These are phyloP conservation scores for Drosophila pseudotalamancana DNA, from an alignment of 2,888 invertebrate species.

Conservation along the genomic window DNA sequence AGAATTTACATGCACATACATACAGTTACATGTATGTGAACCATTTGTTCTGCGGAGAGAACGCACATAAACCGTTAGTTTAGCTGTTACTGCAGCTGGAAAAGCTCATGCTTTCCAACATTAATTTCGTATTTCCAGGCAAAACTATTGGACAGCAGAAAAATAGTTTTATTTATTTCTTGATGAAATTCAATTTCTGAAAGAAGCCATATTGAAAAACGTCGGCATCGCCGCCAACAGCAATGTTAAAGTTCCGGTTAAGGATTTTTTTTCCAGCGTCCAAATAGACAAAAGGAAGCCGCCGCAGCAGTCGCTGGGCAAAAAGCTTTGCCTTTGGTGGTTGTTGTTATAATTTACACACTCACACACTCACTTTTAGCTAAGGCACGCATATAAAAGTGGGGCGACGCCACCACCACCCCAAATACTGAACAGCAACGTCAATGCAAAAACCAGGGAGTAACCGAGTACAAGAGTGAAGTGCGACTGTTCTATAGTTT, in stretches of 20 bases:
- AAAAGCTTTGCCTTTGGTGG: constrained; percentile 69
- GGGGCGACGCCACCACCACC: constrained; percentile 64
- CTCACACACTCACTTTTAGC: constrained; percentile 30
- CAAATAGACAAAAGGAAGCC: constrained; percentile 75
- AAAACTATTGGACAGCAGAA: constrained; percentile 7
- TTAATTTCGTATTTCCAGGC: constrained; percentile 21
- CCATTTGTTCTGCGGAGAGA: constrained; percentile 13
- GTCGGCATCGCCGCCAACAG: constrained; percentile 48
- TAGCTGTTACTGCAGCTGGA: constrained; percentile 21
- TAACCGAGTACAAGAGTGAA: constrained; percentile 26
- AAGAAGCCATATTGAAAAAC: constrained; percentile 74
- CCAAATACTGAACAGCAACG: constrained; percentile 28
- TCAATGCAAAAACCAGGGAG: constrained; percentile 48
- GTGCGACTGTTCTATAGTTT: constrained; percentile 36
- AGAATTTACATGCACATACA: neutral
- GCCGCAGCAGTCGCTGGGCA: constrained; percentile 40
- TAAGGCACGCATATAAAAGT: constrained; percentile 51
- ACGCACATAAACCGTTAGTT: constrained; percentile 5
- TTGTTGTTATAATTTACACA: constrained; percentile 64
- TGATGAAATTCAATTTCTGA: constrained; percentile 46
- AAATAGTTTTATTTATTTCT: constrained; percentile 23
- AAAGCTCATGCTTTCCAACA: constrained; percentile 3
- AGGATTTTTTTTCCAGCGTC: constrained; percentile 49
- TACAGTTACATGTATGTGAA: neutral
- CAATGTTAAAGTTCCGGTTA: constrained; percentile 63